Percentiles rank a stretch among this genome's conserved stretches.
phyloP scores from a whole-genome alignment of 23 tunicate genomes.

The Halocynthia roretzi region DNA sequence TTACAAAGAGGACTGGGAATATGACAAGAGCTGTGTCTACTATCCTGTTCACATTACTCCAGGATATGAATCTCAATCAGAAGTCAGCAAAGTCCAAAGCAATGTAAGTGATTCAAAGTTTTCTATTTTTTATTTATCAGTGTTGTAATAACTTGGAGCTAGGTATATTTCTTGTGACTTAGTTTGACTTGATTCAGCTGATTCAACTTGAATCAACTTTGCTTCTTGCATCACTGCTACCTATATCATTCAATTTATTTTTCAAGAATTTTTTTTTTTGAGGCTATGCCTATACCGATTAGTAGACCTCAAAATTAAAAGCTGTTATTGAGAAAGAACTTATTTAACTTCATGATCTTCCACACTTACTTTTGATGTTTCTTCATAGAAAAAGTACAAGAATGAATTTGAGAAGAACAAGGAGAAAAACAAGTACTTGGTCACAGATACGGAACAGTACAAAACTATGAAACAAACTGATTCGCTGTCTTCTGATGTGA shows the following conservation, averaged over 20 bases:
- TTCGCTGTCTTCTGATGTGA: slow-evolving; percentile 37
- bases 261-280: too few relatives aligned
- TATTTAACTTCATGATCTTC: too few relatives aligned
- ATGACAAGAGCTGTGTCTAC: slow-evolving; percentile 67
- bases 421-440: slow-evolving; percentile 46
- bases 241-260: too few relatives aligned
- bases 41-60: slow-evolving; percentile 93
- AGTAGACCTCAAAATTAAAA: too few relatives aligned
- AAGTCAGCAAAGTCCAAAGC: slow-evolving; percentile 77
- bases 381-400: slow-evolving; percentile 21
- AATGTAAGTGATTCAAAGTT: slow-evolving; percentile 35
- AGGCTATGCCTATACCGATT: too few relatives aligned
- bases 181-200: not conserved
- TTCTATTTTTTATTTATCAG: not conserved
- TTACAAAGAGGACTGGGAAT: slow-evolving; percentile 92
- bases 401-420: slow-evolving; percentile 37
- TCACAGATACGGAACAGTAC: slow-evolving; percentile 58
- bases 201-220: too few relatives aligned
- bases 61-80: slow-evolving; percentile 62
- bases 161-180: too few relatives aligned
- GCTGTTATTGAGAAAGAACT: too few relatives aligned
- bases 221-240: too few relatives aligned
- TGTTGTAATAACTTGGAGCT: not conserved
- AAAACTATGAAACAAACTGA: slow-evolving; percentile 38
- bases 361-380: too few relatives aligned